These are phyloP conservation scores for Perithous albicinctus DNA, from an alignment of 2,888 invertebrate genomes.

Conservation along the genomic window DNA sequence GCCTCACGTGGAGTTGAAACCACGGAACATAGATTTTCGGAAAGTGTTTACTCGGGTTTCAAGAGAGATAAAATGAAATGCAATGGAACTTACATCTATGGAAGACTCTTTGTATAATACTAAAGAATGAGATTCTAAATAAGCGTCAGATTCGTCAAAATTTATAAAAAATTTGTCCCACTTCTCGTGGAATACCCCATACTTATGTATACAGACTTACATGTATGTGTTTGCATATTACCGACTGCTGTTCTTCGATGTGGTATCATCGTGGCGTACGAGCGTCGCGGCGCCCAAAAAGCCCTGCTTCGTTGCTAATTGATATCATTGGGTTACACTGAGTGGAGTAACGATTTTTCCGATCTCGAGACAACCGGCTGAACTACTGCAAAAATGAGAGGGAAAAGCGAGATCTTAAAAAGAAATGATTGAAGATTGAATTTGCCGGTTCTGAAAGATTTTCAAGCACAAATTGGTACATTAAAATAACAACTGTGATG, in stretches of 20 bases:
- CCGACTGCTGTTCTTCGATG: constrained; percentile 49
- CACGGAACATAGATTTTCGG: too few species aligned
- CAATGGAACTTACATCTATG: too few species aligned
- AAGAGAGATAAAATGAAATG: too few species aligned
- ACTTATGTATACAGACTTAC: neutral
- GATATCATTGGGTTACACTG: constrained; percentile 11
- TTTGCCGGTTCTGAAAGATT: too few species aligned
- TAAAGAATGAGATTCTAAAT: too few species aligned
- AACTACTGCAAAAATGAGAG: neutral
- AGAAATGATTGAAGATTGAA: neutral
- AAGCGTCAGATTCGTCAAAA: too few species aligned
- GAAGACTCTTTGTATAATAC: too few species aligned
- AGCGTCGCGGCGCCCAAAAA: constrained; percentile 48
- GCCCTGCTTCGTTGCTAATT: constrained; percentile 34
- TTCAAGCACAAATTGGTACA: neutral
- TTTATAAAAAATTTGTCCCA: too few species aligned
- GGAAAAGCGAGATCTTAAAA: neutral
- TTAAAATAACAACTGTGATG: neutral
- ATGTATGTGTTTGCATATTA: constrained; percentile 8
- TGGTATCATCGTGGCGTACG: constrained; percentile 47
- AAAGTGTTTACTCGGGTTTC: too few species aligned
- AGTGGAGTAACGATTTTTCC: constrained; percentile 34
- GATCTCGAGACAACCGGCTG: constrained; percentile 25
- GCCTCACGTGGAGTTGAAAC: too few species aligned
- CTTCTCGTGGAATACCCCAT: too few species aligned